These are phyloP conservation scores for Cheilosia vernalis DNA, from an alignment of 2,888 invertebrate species.

Conservation along the genomic window DNA sequence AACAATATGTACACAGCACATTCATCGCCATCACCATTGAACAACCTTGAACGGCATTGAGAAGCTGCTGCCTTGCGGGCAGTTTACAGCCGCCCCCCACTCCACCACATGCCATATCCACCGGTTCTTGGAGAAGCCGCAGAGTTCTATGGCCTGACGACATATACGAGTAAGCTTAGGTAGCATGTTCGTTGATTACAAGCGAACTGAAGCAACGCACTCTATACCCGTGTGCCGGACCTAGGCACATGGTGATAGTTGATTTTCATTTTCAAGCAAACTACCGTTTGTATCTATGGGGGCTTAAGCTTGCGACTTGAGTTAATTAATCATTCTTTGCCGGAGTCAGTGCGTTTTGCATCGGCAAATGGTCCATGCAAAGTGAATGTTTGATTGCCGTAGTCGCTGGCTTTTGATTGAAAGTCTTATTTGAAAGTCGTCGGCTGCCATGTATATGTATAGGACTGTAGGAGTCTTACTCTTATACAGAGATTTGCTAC, in stretches of 20 bases:
- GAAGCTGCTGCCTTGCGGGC: conserved; percentile 57
- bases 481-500: background rate
- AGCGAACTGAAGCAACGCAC: conserved; percentile 42
- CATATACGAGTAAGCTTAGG: conserved; percentile 6
- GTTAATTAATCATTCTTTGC: conserved; percentile 69
- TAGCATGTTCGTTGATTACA: conserved; percentile 44
- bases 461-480: conserved; percentile 37
- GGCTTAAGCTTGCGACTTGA: conserved; percentile 20
- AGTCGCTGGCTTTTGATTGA: conserved; percentile 57
- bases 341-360: conserved; percentile 60
- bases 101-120: background rate
- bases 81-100: conserved; percentile 10
- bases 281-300: conserved; percentile 6
- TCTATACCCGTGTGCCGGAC: conserved; percentile 41
- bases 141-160: conserved; percentile 63
- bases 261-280: conserved; percentile 59
- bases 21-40: conserved; percentile 48
- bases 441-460: conserved; percentile 7
- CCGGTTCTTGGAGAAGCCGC: conserved; percentile 48
- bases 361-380: conserved; percentile 71
- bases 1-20: conserved; percentile 33
- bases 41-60: conserved; percentile 75
- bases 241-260: conserved; percentile 61
- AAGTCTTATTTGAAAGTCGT: conserved; percentile 66
- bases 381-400: conserved; percentile 72